Conservation (phyloP, 2,888 invertebrate genomes). For the Drosophila lutescens region DNA sequence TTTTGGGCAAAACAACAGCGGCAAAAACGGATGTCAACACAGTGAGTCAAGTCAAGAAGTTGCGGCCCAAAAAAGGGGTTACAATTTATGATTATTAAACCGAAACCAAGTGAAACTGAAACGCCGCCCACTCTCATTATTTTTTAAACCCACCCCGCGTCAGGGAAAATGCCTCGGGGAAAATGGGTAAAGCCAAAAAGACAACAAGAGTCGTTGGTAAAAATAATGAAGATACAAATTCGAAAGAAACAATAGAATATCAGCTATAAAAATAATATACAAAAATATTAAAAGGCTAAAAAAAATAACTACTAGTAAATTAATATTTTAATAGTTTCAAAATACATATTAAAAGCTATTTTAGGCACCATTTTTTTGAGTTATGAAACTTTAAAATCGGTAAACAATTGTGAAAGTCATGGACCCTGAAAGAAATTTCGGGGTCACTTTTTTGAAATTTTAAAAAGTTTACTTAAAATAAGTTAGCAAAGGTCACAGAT, state of each 20-base stretch:
- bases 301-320: too few species aligned
- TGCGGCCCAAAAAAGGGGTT: slow-evolving; percentile 66
- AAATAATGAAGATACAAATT: slow-evolving; percentile 12
- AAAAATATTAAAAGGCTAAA: neutral
- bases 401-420: too few species aligned
- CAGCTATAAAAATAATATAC: neutral
- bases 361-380: too few species aligned
- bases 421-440: too few species aligned
- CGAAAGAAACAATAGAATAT: neutral
- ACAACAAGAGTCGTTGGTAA: slow-evolving; percentile 4
- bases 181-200: slow-evolving; percentile 9
- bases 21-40: slow-evolving; percentile 71
- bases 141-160: slow-evolving; percentile 3
- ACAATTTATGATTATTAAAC: slow-evolving; percentile 79
- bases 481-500: too few species aligned
- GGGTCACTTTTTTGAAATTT: too few species aligned
- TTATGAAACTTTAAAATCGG: too few species aligned
- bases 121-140: slow-evolving; percentile 7
- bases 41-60: slow-evolving; percentile 48
- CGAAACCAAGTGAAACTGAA: slow-evolving; percentile 13
- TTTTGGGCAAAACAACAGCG: slow-evolving; percentile 16
- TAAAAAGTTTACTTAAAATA: too few species aligned
- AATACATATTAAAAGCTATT: too few species aligned
- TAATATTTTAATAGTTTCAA: too few species aligned
- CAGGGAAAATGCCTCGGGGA: neutral